A percentile compares a stretch with the other conserved stretches of the same genome.
Conservation (phyloP, 2,113 vertebrate species). For the Tetrax tetrax region DNA sequence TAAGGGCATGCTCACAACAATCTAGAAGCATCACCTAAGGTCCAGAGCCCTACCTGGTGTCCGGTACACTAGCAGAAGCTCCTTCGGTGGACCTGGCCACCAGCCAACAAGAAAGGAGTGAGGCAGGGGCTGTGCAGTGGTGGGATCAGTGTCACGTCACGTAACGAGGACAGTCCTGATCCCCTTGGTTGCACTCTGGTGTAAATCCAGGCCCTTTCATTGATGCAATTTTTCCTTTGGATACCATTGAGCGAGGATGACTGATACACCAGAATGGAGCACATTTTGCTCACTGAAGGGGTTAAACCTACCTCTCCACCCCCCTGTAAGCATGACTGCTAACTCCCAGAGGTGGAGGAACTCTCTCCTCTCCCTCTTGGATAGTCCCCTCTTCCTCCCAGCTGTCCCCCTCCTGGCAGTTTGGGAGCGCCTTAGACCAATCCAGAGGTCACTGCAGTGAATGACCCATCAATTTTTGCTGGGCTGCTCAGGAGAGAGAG, state of each 20-base stretch:
- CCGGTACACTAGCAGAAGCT: background rate
- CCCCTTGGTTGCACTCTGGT: accelerated
- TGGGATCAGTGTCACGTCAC: background rate
- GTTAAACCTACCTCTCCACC: background rate
- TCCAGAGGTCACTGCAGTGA: background rate
- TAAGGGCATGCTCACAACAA: background rate
- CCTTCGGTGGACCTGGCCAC: background rate
- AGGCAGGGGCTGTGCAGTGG: accelerated
- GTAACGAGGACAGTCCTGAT: accelerated
- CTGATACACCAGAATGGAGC: background rate
- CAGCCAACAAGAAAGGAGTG: background rate
- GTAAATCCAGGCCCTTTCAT: background rate
- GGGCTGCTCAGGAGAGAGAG: background rate
- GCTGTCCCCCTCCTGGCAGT: background rate
- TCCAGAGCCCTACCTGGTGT: background rate
- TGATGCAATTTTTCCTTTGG: background rate
- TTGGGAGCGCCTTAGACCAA: background rate
- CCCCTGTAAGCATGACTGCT: background rate
- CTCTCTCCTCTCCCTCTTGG: background rate
- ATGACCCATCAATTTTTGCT: background rate
- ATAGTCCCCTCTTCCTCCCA: background rate
- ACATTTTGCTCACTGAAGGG: background rate
- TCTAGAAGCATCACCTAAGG: background rate
- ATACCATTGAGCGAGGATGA: background rate
- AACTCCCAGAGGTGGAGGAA: background rate